Conservation (phyloP, 1,140 invertebrate species). For the Zaprionus tsacasi region DNA sequence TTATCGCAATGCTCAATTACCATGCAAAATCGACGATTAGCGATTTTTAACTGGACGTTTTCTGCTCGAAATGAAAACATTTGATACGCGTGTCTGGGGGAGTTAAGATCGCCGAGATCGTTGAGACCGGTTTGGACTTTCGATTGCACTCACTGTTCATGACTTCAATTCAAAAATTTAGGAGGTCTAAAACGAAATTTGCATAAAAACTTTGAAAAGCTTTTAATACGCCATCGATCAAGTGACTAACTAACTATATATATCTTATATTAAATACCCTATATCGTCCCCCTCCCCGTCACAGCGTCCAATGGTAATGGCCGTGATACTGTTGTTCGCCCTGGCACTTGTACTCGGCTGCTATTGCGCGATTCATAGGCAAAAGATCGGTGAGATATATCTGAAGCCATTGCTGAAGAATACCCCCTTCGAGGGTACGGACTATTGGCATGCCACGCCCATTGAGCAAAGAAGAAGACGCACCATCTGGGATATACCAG, state of each 20-base stretch:
- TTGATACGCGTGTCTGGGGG: slow-evolving; percentile 21
- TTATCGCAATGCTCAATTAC: slow-evolving; percentile 49
- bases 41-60: slow-evolving; percentile 20
- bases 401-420: slow-evolving; percentile 70
- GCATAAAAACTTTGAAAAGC: slow-evolving; percentile 54
- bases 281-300: slow-evolving; percentile 1
- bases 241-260: slow-evolving; percentile 14
- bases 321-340: slow-evolving; percentile 78
- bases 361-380: slow-evolving; percentile 74
- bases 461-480: slow-evolving; percentile 49
- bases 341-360: slow-evolving; percentile 75
- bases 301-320: slow-evolving; percentile 77
- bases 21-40: slow-evolving; percentile 46
- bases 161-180: slow-evolving; percentile 50
- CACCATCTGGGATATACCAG: slow-evolving; percentile 87
- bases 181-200: slow-evolving; percentile 55
- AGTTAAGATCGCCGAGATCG: slow-evolving; percentile 34
- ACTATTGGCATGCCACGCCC: slow-evolving; percentile 70
- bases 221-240: slow-evolving; percentile 37
- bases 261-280: not conserved
- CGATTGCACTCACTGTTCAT: slow-evolving; percentile 27
- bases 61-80: slow-evolving; percentile 7
- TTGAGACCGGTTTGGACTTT: slow-evolving; percentile 53
- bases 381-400: slow-evolving; percentile 65
- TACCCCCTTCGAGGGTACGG: slow-evolving; percentile 53